Conservation (phyloP, 2,113 vertebrate genomes). For the Ptyas mucosa region DNA sequence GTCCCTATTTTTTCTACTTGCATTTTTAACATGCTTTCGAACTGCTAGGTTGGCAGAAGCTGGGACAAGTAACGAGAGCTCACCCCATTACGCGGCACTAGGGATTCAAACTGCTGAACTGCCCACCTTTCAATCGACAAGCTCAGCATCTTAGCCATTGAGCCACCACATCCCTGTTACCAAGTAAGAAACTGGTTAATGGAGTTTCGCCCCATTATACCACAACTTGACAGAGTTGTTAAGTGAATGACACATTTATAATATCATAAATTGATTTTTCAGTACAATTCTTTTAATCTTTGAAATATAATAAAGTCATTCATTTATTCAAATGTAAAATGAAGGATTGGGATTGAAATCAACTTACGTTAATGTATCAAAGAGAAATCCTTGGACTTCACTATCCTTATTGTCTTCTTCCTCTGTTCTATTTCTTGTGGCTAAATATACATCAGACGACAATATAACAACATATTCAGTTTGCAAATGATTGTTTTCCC, state of each 20-base stretch:
- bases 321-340: not conserved
- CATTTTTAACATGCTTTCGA: no score
- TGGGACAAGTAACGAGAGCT: no score
- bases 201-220: not conserved
- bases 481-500: not conserved
- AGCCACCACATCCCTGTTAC: no score
- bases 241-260: not conserved
- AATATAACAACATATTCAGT: conserved; percentile 5
- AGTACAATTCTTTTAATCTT: not conserved
- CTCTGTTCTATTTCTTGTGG: conserved; percentile 66
- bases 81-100: no score
- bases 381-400: conserved; percentile 93
- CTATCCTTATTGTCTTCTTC: conserved; percentile 70
- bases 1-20: no score
- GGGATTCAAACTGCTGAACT: no score
- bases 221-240: not conserved
- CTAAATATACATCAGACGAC: conserved; percentile 55
- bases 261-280: not conserved
- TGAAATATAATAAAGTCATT: not conserved
- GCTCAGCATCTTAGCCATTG: no score
- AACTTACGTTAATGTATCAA: conserved; percentile 87
- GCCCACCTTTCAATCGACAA: no score
- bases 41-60: no score
- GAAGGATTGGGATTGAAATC: conserved; percentile 15
- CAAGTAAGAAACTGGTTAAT: not conserved